Base-by-base conservation (phyloP, 2,113 vertebrate species). In the Cranoglanis bouderius region DNA sequence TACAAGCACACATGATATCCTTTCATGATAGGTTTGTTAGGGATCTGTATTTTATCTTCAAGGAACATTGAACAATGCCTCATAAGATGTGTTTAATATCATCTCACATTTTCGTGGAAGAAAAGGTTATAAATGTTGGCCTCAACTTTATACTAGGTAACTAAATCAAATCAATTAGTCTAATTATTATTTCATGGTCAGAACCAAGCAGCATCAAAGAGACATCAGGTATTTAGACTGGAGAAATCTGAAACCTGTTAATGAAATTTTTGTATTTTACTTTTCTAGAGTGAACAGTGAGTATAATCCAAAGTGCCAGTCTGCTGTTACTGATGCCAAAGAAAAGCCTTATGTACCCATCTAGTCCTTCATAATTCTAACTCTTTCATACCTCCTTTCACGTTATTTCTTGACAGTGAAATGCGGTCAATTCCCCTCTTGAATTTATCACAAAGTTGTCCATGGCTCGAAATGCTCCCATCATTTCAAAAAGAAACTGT, bases 391-490 rank as follows among this genome's bases (percentile, higher is more conserved):
- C 24, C 12, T 29, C 46, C 29, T 38, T 77, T 51, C 19, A 61
- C 14, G 4, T 59, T 51, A 80, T 63, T 51, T 65, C 75, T 63
- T 59, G 49, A 74, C 51, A 32, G 46, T n/a, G 8, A 77, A 72
- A 53, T 72, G 51, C 38, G 63, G 24, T 70, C 14, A 53, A 72
- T 70, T 86, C 74, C 57, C 55, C 7, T 35, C 40, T 78, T 87
- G 74, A 87, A 80, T 87, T 78, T 51, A 80, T 77, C 32, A 21
- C 18, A 53, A 80, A 87, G 24, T 70, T 82, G 61, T 87, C 24
- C 46, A 6, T 55, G n/a, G 49, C 57, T 78, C 67, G 43, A 75
- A 38, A 81, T 32, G 19, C 74, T 61, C 40, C 24, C 26, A 78
- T 61, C 72, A 80, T 63, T 29, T 82, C 13, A 43, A 29, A 83